Conservation (phyloP, 2,888 invertebrate genomes). For the Helleia helle region DNA sequence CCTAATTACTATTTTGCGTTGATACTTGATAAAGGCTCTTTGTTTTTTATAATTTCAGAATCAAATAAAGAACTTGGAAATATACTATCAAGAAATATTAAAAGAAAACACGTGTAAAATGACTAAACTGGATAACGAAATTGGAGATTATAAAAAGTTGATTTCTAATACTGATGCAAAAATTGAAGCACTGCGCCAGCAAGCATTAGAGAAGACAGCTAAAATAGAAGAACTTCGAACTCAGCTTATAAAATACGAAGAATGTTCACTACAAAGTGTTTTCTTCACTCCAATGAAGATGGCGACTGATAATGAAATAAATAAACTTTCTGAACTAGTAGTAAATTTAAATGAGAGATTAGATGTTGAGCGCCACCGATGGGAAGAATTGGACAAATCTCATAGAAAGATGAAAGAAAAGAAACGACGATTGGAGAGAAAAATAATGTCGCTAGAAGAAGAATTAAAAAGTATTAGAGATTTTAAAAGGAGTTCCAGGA, state of each 20-base stretch:
- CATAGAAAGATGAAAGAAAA: slow-evolving; percentile 73
- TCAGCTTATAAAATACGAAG: slow-evolving; percentile 56
- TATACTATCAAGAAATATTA: slow-evolving; percentile 62
- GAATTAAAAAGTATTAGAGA: slow-evolving; percentile 40
- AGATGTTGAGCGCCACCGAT: slow-evolving; percentile 72
- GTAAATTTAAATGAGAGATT: slow-evolving; percentile 71
- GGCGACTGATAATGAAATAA: slow-evolving; percentile 76
- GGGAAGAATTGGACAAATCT: slow-evolving; percentile 71
- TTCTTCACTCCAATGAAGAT: slow-evolving; percentile 69
- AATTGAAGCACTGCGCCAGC: slow-evolving; percentile 61
- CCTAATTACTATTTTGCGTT: background rate
- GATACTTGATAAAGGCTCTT: background rate
- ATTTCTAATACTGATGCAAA: slow-evolving; percentile 62
- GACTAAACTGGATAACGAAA: slow-evolving; percentile 57
- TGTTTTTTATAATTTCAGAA: slow-evolving; percentile 40
- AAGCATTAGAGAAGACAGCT: slow-evolving; percentile 55
- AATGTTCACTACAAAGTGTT: slow-evolving; percentile 61
- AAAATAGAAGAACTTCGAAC: slow-evolving; percentile 63
- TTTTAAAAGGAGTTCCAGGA: slow-evolving; percentile 37
- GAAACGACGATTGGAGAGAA: slow-evolving; percentile 46
- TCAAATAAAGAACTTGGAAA: slow-evolving; percentile 60
- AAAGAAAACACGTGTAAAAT: slow-evolving; percentile 64
- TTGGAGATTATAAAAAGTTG: slow-evolving; percentile 50
- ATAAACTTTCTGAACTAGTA: slow-evolving; percentile 74
- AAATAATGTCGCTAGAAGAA: slow-evolving; percentile 35